These are phyloP conservation scores for Boloria euphrosyne DNA, from an alignment of 2,888 invertebrate species.

Conservation along the genomic window DNA sequence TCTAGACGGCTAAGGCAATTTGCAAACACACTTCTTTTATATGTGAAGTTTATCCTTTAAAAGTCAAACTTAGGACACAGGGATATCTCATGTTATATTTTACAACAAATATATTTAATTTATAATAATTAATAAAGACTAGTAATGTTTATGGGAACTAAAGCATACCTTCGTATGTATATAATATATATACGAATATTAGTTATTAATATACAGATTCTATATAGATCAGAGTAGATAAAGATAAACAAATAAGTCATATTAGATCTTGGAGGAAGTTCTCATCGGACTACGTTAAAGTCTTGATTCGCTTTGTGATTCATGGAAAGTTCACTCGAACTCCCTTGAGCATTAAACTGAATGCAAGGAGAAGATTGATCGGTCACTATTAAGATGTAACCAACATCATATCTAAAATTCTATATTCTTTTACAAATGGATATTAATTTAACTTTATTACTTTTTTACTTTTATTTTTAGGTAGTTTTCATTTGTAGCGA, in stretches of 20 bases:
- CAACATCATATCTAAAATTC: not conserved
- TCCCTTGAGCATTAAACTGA: not conserved
- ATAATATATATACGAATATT: no score
- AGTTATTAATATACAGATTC: no score
- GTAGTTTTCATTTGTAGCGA: no score
- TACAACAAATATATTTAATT: no score
- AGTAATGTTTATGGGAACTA: no score
- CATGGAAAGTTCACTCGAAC: not conserved
- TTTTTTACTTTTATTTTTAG: not conserved
- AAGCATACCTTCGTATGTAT: no score
- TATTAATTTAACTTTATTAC: not conserved
- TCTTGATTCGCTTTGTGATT: not conserved
- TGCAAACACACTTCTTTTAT: no score
- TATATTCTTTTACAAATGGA: not conserved
- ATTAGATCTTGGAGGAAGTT: not conserved
- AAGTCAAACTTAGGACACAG: no score
- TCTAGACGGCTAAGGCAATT: no score
- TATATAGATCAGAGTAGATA: not conserved
- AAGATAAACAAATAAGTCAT: not conserved
- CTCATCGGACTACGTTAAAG: not conserved
- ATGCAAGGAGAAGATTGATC: not conserved
- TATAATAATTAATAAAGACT: no score
- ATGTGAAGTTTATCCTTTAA: no score
- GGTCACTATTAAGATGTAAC: not conserved
- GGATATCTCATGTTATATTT: no score